phyloP scores from a whole-genome alignment of 2,888 invertebrate genomes.

The Empis stercorea region DNA sequence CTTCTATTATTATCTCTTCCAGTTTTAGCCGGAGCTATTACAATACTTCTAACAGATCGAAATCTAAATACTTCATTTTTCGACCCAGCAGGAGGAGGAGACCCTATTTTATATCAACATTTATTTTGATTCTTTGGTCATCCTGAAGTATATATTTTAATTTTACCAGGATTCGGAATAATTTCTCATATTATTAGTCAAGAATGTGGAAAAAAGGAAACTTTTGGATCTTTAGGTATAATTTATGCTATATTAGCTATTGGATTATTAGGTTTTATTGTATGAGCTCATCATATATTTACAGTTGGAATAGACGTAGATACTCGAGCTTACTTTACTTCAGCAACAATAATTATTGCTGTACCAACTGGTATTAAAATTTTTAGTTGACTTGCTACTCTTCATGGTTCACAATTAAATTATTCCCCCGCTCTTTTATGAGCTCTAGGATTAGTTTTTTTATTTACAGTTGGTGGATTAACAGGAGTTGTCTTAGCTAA shows the following conservation, averaged over 20 bases:
- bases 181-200: constrained; percentile 65
- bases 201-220: constrained; percentile 62
- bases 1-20: constrained; percentile 56
- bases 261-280: constrained; percentile 70
- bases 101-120: constrained; percentile 70
- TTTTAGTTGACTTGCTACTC: constrained; percentile 62
- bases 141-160: constrained; percentile 77
- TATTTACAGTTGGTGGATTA: constrained; percentile 64
- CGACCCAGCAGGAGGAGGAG: constrained; percentile 67
- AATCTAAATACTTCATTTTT: constrained; percentile 73
- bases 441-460: constrained; percentile 61
- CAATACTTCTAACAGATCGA: constrained; percentile 65
- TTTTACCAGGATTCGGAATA: constrained; percentile 71
- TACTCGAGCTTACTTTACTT: constrained; percentile 71
- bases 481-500: constrained; percentile 54
- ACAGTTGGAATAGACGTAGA: constrained; percentile 74
- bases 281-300: constrained; percentile 78
- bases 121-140: constrained; percentile 83
- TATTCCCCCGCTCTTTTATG: constrained; percentile 49
- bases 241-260: constrained; percentile 76
- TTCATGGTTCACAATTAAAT: constrained; percentile 50
- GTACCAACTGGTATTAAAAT: constrained; percentile 76
- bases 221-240: constrained; percentile 60
- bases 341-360: constrained; percentile 78
- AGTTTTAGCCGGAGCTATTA: constrained; percentile 67